Evolutionary conservation across 2,797 vertebrate species (phyloP).

Genomic region (Rhinophrynus dorsalis): DNA sequence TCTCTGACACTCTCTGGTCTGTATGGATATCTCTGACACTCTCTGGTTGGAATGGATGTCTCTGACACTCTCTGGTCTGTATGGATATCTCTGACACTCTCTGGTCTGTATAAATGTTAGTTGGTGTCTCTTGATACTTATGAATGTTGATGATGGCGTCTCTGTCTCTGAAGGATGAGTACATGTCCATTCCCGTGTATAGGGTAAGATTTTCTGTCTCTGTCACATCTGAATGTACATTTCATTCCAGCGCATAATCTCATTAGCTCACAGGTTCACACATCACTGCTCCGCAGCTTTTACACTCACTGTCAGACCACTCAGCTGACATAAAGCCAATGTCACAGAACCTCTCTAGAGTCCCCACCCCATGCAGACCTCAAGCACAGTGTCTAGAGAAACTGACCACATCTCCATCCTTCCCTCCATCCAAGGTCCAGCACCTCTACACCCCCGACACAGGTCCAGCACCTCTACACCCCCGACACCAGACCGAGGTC

Average conservation of each 20-base stretch:
- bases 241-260: too few species aligned
- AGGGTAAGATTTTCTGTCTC: neutral
- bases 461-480: too few species aligned
- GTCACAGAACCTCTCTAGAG: neutral
- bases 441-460: too few species aligned
- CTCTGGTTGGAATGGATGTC: neutral
- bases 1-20: neutral
- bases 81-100: neutral
- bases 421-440: too few species aligned
- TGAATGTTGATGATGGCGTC: neutral
- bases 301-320: neutral
- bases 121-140: too few species aligned
- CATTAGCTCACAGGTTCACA: neutral
- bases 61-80: neutral
- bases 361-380: too few species aligned
- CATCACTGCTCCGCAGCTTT: neutral
- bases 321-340: neutral
- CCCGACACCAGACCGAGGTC: too few species aligned
- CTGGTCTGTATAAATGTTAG: neutral
- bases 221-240: neutral
- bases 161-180: neutral
- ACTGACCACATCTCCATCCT: too few species aligned
- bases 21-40: neutral
- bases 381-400: too few species aligned
- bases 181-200: neutral